phyloP scores from a whole-genome alignment of 2,797 vertebrate genomes.

The Lutjanus campechanus region DNA sequence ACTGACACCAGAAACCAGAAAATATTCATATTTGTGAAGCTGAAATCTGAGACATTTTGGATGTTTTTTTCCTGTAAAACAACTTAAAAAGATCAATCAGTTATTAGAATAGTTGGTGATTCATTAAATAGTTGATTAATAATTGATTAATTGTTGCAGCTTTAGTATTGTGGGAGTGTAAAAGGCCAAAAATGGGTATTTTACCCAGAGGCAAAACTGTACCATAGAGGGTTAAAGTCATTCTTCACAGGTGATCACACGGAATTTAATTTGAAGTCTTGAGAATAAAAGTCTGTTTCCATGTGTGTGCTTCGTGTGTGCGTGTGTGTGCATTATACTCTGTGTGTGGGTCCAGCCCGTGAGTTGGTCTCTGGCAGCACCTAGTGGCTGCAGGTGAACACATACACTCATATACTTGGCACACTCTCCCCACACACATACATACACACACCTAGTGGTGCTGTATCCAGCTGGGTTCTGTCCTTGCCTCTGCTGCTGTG shows the following conservation, averaged over 20 bases:
- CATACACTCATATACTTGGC: slow-evolving; percentile 30
- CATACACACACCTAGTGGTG: slow-evolving; percentile 28
- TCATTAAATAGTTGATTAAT: no score
- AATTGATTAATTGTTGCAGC: no score
- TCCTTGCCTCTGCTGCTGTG: slow-evolving; percentile 57
- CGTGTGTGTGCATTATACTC: neutral
- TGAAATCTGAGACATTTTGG: no score
- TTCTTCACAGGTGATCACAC: neutral
- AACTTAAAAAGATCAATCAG: no score
- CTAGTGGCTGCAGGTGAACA: slow-evolving; percentile 91
- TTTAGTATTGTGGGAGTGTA: no score
- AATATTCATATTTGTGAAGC: no score
- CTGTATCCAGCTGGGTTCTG: slow-evolving; percentile 50
- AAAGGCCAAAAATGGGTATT: no score
- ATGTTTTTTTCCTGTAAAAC: no score
- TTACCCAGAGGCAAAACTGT: no score
- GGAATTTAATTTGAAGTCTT: neutral
- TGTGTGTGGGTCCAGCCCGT: slow-evolving; percentile 35
- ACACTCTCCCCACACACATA: slow-evolving; percentile 14
- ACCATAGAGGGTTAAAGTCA: no score
- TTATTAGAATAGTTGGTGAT: no score
- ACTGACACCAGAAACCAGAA: no score
- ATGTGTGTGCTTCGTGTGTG: neutral
- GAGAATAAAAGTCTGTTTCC: neutral
- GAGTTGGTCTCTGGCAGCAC: slow-evolving; percentile 94